Conservation (phyloP, 92 coral and sea anemone species). For the Pocillopora grandis region DNA sequence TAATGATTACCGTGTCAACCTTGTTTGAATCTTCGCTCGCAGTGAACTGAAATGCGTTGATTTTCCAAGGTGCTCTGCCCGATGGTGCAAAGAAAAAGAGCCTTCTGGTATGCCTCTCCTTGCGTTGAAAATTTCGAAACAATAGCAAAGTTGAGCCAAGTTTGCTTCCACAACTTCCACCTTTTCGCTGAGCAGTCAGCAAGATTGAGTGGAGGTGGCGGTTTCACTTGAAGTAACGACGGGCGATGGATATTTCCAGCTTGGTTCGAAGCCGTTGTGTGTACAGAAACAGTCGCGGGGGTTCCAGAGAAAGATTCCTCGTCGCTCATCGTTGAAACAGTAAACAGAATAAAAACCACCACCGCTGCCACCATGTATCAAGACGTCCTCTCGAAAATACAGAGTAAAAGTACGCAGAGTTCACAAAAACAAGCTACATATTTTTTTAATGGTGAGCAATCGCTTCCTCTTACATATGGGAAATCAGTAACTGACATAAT, state of each 20-base stretch:
- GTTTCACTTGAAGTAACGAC: slow-evolving; percentile 9
- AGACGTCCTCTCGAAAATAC: too few relatives aligned
- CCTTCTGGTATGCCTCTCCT: background rate
- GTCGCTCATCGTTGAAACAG: too few relatives aligned
- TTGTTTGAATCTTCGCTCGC: slow-evolving; percentile 10
- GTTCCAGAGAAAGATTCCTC: background rate
- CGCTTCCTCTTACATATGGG: too few relatives aligned
- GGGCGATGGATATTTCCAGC: background rate
- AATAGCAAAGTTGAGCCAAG: background rate
- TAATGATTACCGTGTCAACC: slow-evolving; percentile 20
- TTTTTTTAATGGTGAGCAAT: too few relatives aligned
- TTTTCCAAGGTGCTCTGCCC: slow-evolving; percentile 27
- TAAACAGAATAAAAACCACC: too few relatives aligned
- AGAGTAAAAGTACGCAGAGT: too few relatives aligned
- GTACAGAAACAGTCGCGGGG: background rate
- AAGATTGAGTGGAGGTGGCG: background rate
- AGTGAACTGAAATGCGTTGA: slow-evolving; percentile 5
- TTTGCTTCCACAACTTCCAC: background rate
- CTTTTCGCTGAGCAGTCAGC: background rate
- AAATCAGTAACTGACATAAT: too few relatives aligned
- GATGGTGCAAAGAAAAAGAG: slow-evolving; percentile 5
- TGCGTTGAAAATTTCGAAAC: background rate
- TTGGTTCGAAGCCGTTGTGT: too few relatives aligned
- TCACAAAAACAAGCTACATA: too few relatives aligned
- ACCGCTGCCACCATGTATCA: too few relatives aligned